Evolutionary conservation across 2,888 invertebrate genomes (phyloP), one percentile per base, ranked within the genome.

Genomic region (Tanytarsus gracilentus): DNA sequence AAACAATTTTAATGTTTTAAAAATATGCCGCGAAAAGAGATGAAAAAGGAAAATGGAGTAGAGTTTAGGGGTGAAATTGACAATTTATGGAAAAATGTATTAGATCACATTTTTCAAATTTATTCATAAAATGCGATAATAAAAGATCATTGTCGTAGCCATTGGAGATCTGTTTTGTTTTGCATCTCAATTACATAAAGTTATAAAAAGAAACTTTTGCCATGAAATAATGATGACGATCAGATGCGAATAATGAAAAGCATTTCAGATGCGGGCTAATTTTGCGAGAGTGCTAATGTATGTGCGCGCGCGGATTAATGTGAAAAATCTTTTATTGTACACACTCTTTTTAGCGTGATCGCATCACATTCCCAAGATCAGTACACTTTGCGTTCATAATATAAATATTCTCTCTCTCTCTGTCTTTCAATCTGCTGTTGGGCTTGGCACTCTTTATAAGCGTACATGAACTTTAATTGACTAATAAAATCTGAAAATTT

Each of bases 131-230:
- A n/a, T n/a, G n/a, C n/a, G n/a, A n/a, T n/a, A n/a, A n/a, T n/a
- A n/a, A n/a, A n/a, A n/a, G n/a, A n/a, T n/a, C n/a, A n/a, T n/a
- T n/a, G n/a, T n/a, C n/a, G n/a, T n/a, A n/a, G n/a, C n/a, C n/a
- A n/a, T n/a, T n/a, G n/a, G n/a, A n/a, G n/a, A n/a, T n/a, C n/a
- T n/a, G 49, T 49, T 49, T 49, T 26, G 23, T 49, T 49, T 49
- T 49, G 26, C 49, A 49, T 49, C 26, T 49, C 49, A 49, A 49
- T 49, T 49, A 49, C 49, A 49, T 49, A 49, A 49, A 49, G 49
- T 49, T 26, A 8, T 48, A 8, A 16, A 9, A 29, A 29, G 29
- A 29, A 29, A 29, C 29, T 16, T 9, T 8, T 23, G 23, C 9
- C 16, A 9, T 23, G 44, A 44, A 44, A 16, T 44, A 21, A 23